These are phyloP conservation scores for Epizoanthus stellaris DNA, from an alignment of 92 coral and sea anemone species.

Conservation along the genomic window DNA sequence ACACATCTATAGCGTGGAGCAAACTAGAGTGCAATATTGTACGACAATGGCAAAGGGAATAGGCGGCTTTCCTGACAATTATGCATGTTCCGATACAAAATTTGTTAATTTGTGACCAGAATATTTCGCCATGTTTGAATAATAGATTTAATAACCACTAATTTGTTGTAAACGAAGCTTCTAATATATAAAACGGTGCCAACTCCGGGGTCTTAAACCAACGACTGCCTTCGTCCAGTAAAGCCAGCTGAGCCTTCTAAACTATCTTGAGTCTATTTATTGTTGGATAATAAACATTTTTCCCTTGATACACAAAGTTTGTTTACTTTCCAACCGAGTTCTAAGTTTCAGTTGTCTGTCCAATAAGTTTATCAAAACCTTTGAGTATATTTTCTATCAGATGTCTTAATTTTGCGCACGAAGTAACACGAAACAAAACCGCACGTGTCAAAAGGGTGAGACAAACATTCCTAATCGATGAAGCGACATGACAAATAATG, in stretches of 20 bases:
- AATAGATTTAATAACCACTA: conserved; percentile 33
- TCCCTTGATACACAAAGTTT: neutral
- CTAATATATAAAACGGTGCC: conserved; percentile 7
- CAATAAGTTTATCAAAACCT: conserved; percentile 8
- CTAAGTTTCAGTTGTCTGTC: neutral
- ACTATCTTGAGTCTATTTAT: neutral
- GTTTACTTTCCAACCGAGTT: conserved; percentile 8
- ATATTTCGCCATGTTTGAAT: conserved; percentile 34
- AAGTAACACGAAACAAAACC: conserved; percentile 40
- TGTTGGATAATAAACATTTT: no score
- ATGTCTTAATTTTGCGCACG: conserved; percentile 15
- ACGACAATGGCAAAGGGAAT: neutral
- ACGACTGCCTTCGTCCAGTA: neutral
- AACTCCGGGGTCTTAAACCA: conserved; percentile 9
- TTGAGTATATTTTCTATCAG: conserved; percentile 11
- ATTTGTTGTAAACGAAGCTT: conserved; percentile 31
- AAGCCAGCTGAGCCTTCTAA: neutral
- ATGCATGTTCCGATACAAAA: conserved; percentile 31
- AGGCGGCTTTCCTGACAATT: conserved; percentile 40
- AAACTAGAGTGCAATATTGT: neutral
- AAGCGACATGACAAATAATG: conserved; percentile 36
- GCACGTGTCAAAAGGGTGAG: conserved; percentile 43
- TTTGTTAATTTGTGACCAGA: conserved; percentile 46
- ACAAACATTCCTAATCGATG: conserved; percentile 44
- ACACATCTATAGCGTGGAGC: neutral